Evolutionary conservation across 2,797 vertebrate species (phyloP), one percentile per base, ranked within the genome.

Genomic region (Falco naumanni): DNA sequence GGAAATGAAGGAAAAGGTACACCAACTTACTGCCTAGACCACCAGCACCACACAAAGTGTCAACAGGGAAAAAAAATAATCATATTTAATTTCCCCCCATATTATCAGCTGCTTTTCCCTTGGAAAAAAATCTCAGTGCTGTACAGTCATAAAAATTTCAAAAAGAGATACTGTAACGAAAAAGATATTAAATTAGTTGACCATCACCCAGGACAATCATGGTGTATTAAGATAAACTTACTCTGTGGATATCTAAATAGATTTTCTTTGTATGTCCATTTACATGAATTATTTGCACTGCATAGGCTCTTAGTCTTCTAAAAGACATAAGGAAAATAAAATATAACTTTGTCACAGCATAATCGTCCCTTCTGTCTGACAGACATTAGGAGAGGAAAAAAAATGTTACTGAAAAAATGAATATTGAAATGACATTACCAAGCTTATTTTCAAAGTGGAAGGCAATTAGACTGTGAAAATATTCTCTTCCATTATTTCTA

Each of bases 271-370:
- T 59, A 82, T 43, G 72, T 81, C 59, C 48, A 68, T 93, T 95
- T 90, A 88, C 91, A 94, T 86, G 65, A 90, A 90, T 91, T 95
- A 94, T 74, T 87, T 93, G 90, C 77, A 86, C 26, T 54, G 57
- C 66, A 71, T 21, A n/a, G 37, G 50, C 59, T 83, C 83, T 89
- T 75, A 87, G 54, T 65, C 65, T 81, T 74, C 72, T 51, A 84
- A 89, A 95, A 92, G 75, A 78, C 54, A 93, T 29, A 68, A 53
- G 65, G 78, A 95, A 93, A 96, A 95, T 71, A 93, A 93, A 93
- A 88, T 64, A 66, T 39, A 95, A 89, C 59, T 20, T 11, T 92
- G 87, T 91, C 94, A 90, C 53, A 81, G 74, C 63, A 33, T 94
- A 91, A 94, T 75, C 63, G 71, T 76, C 64, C 48, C 93, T 95